Base-by-base conservation (phyloP, 37 sponge, comb jelly and placozoan genomes). In the Spongia lamella region DNA sequence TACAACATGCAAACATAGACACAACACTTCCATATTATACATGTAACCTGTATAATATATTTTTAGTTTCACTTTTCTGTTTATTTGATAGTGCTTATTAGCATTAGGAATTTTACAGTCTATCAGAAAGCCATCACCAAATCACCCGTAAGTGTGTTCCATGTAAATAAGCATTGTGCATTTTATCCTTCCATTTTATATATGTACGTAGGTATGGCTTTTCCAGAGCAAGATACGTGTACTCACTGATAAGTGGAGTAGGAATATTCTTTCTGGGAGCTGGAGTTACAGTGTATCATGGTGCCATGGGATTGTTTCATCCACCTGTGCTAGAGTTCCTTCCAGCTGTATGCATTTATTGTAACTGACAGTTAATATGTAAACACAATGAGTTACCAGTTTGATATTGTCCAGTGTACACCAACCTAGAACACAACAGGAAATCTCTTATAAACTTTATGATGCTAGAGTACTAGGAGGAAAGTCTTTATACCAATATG, bases 181-280 rank as follows among this genome's bases (percentile, higher is more conserved):
- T n/a, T n/a, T n/a, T n/a, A n/a, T n/a, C n/a, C n/a, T n/a, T 9
- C 47, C 47, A 43, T 43, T 43, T 43, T 76, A 20, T 73, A 27
- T 15, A 35, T 51, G 21, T 78, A 21, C 70, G 2, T 50, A 92
- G 90, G 59, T 94, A 94, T 77, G 95, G 95, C 13, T 94, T 92
- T 75, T 91, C 92, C 22, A 76, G 89, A 13, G 95, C 86, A 39
- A 78, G 92, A n/a, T 88, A 90, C 53, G 93, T 98, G 17, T 98
- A 98, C 81, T 92, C 99, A 0, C 86, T 98, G 30, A 90, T 98
- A 38, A 95, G 96, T 70, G 99, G 96, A 21, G 88, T 98, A 37
- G 88, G 96, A 17, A 89, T 98, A 53, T 98, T 98, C 89, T 90
- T 89, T 85, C 80, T 98, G 40, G 99, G 99, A 22, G 90, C 93